A percentile compares a stretch with the other conserved stretches of the same genome.
Evolutionary conservation across 53 echinoderm and acorn worm species (phyloP).

Genomic region (Stichopus horrens): DNA sequence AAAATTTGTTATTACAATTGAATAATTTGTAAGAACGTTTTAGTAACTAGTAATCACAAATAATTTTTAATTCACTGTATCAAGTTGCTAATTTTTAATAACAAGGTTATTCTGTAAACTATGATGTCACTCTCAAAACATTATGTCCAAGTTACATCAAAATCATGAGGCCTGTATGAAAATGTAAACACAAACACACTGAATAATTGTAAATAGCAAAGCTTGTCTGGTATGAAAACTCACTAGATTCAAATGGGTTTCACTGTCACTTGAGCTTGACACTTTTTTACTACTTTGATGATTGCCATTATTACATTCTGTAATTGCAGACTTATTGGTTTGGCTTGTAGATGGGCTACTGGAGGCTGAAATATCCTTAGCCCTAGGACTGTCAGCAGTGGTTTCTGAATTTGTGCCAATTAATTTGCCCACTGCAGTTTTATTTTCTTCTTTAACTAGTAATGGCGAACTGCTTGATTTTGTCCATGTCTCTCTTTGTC

Average conservation of each 20-base stretch:
- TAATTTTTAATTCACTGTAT: too few species aligned
- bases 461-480: neutral
- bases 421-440: neutral
- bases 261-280: neutral
- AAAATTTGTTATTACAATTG: too few species aligned
- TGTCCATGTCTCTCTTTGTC: neutral
- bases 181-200: too few species aligned
- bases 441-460: neutral
- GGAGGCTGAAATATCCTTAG: neutral
- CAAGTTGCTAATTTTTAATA: too few species aligned
- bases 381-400: neutral
- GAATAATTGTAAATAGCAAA: too few species aligned
- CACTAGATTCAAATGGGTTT: neutral
- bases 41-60: too few species aligned
- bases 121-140: too few species aligned
- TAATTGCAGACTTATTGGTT: neutral
- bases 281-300: neutral
- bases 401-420: neutral
- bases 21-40: too few species aligned
- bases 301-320: neutral
- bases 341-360: neutral
- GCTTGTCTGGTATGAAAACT: neutral
- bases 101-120: too few species aligned
- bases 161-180: too few species aligned
- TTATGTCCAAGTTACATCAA: too few species aligned